Base-by-base conservation (phyloP, 1,140 invertebrate genomes). In the Galendromus occidentalis region DNA sequence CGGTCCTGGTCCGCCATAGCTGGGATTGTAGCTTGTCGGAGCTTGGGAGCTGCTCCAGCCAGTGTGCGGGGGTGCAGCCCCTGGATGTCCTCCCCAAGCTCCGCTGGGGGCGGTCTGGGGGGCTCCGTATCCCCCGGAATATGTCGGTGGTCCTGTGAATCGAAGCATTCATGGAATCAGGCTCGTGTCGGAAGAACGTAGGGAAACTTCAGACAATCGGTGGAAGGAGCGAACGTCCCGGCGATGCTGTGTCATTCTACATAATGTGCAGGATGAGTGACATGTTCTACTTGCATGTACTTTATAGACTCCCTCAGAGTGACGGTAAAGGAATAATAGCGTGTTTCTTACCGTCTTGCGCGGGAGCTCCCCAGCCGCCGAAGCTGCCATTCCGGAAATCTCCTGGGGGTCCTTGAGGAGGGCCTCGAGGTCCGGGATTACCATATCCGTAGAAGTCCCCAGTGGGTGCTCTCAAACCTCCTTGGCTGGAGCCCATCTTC, bases 321-420 rank as follows among this genome's bases (percentile, higher is more conserved):
- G n/a, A n/a, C n/a, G n/a, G n/a, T n/a, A n/a, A n/a, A n/a, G n/a
- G n/a, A n/a, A 39, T 39, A 39, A 39, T 39, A 39, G 4, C 33
- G 33, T 9, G 33, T 39, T 14, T 29, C 51, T 59, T 59, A 33
- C 51, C 51, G 25, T 59, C 51, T 33, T 59, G 51, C 1, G 51
- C 25, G 25, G 51, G 51, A 20, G 51, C 51, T 29, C 51, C 51
- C 51, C 51, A 59, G 5, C 51, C 51, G 14, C 51, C 51, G 51
- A 59, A 59, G 22, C 51, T 33, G n/a, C 51, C 51, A 22, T 59
- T 59, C 25, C 51, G 51, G 51, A 59, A 59, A 25, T 59, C 51
- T 29, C 51, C 51, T 14, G 51, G 51, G 6, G 51, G 51, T 14
- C 14, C 51, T 33, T 59, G 51, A 25, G 51, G 51, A 2, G 51